Evolutionary conservation across 2,797 vertebrate genomes (phyloP).

Genomic region (Masticophis lateralis): DNA sequence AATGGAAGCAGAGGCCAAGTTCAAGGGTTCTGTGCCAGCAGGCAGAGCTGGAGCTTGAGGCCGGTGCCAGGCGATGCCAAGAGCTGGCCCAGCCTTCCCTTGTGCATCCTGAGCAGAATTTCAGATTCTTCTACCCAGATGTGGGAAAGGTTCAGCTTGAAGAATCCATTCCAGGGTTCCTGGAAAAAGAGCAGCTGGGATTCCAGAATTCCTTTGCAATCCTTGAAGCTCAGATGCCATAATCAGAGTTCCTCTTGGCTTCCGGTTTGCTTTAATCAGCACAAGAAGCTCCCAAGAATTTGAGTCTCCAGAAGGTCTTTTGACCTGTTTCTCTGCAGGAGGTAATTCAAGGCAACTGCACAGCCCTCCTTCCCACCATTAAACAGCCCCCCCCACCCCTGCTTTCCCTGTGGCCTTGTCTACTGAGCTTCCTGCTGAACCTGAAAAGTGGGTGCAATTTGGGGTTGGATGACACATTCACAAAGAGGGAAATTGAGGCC

Average conservation of each 20-base stretch:
- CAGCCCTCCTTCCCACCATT: not conserved
- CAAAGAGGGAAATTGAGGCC: not conserved
- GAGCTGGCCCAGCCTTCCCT: not conserved
- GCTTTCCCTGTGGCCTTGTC: not conserved
- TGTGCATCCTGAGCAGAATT: not conserved
- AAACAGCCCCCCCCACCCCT: not conserved
- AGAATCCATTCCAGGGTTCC: not conserved
- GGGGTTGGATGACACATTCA: not conserved
- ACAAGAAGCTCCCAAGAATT: not conserved
- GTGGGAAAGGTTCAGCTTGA: not conserved
- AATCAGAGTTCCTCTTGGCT: not conserved
- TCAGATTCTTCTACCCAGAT: not conserved
- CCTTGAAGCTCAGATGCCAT: not conserved
- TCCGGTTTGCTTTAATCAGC: not conserved
- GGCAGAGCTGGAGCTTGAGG: not conserved
- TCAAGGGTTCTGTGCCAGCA: not conserved
- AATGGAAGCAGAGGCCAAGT: no score
- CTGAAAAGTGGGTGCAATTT: not conserved
- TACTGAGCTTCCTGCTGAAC: not conserved
- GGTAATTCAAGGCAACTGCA: not conserved
- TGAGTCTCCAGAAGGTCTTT: not conserved
- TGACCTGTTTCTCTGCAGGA: not conserved
- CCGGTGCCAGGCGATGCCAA: not conserved
- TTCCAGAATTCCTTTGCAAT: not conserved
- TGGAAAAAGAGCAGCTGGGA: not conserved